These are phyloP conservation scores for Sisyra terminalis DNA, from an alignment of 2,888 invertebrate genomes.

Conservation along the genomic window DNA sequence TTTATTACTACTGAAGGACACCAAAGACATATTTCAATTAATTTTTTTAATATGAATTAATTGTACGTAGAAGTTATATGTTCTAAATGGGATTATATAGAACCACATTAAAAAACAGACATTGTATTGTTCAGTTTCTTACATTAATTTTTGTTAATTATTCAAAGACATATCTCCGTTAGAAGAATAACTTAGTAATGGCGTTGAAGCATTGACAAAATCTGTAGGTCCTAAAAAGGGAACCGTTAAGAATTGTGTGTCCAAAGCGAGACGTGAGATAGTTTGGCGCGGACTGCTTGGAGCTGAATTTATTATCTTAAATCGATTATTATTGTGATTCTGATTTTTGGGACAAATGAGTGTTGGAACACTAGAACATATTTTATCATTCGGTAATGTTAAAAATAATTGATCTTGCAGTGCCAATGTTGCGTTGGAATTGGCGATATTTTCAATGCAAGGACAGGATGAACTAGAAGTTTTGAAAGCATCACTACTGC, in stretches of 20 bases:
- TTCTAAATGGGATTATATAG: no score
- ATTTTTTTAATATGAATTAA: no score
- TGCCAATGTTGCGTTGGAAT: slow-evolving; percentile 22
- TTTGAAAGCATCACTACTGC: slow-evolving; percentile 24
- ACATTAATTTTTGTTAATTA: no score
- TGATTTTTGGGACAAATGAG: background rate
- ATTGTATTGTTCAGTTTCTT: no score
- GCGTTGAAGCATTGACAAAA: slow-evolving; percentile 1
- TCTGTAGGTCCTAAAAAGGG: background rate
- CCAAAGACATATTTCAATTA: no score
- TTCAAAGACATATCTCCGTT: no score
- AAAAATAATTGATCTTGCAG: slow-evolving; percentile 20
- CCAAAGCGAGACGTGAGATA: background rate
- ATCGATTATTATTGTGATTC: background rate
- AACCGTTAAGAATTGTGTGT: slow-evolving; percentile 1
- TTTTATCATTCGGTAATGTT: slow-evolving; percentile 16
- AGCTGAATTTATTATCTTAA: background rate
- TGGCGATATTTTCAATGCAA: slow-evolving; percentile 43
- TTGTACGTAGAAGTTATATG: no score
- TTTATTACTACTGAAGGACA: no score
- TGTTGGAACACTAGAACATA: slow-evolving; percentile 5
- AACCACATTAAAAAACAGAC: no score
- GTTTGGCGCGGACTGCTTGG: background rate
- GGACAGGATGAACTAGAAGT: slow-evolving; percentile 52
- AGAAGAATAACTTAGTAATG: background rate